Evolutionary conservation across 2,888 invertebrate species (phyloP), one percentile per base, ranked within the genome.

Genomic region (Apotomis turbidana): DNA sequence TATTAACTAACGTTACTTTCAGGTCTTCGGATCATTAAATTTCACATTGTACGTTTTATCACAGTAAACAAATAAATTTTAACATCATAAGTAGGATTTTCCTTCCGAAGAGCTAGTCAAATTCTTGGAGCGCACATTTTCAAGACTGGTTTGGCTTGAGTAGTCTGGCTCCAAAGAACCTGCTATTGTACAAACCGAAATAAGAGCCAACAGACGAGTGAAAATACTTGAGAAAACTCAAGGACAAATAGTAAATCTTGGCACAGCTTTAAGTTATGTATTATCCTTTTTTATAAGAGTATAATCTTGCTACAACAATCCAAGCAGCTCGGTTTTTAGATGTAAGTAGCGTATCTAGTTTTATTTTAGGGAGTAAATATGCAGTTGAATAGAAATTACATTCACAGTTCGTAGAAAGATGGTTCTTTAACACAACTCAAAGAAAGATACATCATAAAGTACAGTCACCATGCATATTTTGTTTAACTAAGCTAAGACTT

Each of bases 171-270:
- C 41, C 63, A 12, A 49, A 49, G 41, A 63, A 54, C 15, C 41
- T 44, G 15, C 44, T 41, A 55, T 64, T 54, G 54, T 64, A n/a
- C 61, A 6, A 6, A 62, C 5, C 64, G 54, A 15, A 64, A 63
- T 13, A 12, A 15, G 55, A 64, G 54, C 44, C 64, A 64, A 64
- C 6, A 15, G 15, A 12, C 44, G 6, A 44, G 46, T 27, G 60
- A 64, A 41, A 15, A 54, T 54, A 63, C 54, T 54, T 55, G 27
- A 64, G 38, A 38, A 49, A 49, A n/a, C 27, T 55, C 6, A 27
- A 55, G 27, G 27, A 55, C 46, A 54, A 55, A 64, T 52, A 46
- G 55, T 54, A 27, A 54, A 64, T 64, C 55, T 64, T 64, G 64
- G 64, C 64, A 64, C 41, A 55, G 55, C 12, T 44, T 64, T 55